A percentile compares a stretch with the other conserved stretches of the same genome.
phyloP scores from a whole-genome alignment of 2,113 vertebrate genomes.

The Ptilonorhynchus violaceus region DNA sequence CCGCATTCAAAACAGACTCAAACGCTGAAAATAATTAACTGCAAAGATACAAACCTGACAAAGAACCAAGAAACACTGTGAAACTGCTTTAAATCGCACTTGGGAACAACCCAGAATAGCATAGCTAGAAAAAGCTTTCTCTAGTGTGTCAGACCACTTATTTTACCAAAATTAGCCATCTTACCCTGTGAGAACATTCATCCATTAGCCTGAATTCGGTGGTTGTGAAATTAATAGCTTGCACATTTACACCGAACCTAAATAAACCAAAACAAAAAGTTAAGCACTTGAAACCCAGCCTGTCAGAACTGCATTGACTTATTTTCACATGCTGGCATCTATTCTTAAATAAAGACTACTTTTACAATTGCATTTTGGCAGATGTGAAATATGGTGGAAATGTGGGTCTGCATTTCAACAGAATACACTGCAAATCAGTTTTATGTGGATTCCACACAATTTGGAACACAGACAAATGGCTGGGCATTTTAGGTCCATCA shows the following conservation, averaged over 20 bases:
- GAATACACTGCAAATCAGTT: background rate
- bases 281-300: background rate
- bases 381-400: background rate
- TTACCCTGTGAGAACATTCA: slow-evolving; percentile 70
- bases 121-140: background rate
- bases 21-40: background rate
- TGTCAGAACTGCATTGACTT: background rate
- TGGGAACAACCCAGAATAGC: background rate
- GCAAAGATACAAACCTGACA: background rate
- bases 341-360: background rate
- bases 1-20: background rate
- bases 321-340: background rate
- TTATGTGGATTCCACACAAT: background rate
- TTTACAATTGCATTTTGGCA: background rate
- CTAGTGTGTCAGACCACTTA: background rate
- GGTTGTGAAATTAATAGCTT: slow-evolving; percentile 87
- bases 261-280: slow-evolving; percentile 43
- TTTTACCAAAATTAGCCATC: background rate
- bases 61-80: background rate
- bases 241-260: slow-evolving; percentile 88
- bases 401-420: background rate
- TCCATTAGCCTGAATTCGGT: slow-evolving; percentile 85
- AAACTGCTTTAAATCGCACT: background rate
- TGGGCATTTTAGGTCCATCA: background rate
- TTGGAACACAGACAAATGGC: background rate